Evolutionary conservation across 2,113 vertebrate genomes (phyloP), one percentile per base, ranked within the genome.

Genomic region (Mustela lutreola): DNA sequence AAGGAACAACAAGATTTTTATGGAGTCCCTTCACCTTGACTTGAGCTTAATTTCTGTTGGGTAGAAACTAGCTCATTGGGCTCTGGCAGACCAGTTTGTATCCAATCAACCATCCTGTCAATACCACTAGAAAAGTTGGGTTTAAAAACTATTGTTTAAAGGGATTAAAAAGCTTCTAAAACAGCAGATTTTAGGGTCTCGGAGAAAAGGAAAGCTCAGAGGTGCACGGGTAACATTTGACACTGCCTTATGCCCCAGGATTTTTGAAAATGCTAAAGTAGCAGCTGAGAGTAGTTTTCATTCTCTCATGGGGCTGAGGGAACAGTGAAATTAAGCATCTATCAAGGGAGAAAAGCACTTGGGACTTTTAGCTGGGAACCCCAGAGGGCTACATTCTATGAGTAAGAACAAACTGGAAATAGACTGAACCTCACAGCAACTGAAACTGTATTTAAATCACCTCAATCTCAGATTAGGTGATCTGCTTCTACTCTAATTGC

Each of bases 311-410:
- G 15, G 16, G 11, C 19, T 42, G 12, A 76, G 11, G 45, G 50
- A 78, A 93, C n/a, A 42, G 16, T 78, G 82, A 82, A 94, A 42
- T 80, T 31, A 79, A 94, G 65, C 19, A 90, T 87, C 58, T 65
- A 36, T 12, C 26, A 39, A 36, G 36, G 79, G 58, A 80, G 18
- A 65, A 95, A 89, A 75, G 22, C 79, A 33, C 39, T 50, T 80
- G 48, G 83, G 4, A 53, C 50, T 53, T 16, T 95, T 76, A 67
- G 18, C 4, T n/a, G 60, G 63, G 11, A 71, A 8, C 36, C 36
- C 82, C 53, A 65, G 65, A 89, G 45, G 16, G 58, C 16, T 73
- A 26, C 14, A 18, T 87, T 87, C n/a, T 78, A 62, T 31, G 42
- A 78, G 15, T n/a, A 71, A 81, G 7, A 26, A 53, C 6, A 56